A percentile compares a stretch with the other conserved stretches of the same genome.
Conservation (phyloP, 2,888 invertebrate genomes). For the Tolmerus cingulatus region DNA sequence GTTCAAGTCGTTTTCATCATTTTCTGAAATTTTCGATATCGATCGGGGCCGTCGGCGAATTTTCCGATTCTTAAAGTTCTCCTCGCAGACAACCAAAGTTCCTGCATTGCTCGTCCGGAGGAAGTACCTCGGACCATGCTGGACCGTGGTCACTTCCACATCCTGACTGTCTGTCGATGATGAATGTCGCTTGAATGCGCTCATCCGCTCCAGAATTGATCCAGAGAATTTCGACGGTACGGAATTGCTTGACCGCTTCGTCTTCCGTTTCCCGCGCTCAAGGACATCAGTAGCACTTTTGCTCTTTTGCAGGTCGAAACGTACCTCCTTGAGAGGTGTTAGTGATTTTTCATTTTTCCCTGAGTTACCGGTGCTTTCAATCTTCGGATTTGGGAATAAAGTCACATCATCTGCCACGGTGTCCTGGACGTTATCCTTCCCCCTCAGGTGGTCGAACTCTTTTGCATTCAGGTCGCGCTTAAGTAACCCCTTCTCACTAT, state of each 20-base stretch:
- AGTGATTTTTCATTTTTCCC: not conserved
- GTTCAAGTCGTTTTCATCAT: constrained; percentile 5
- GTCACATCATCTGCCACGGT: not conserved
- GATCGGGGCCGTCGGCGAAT: constrained; percentile 55
- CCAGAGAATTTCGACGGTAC: constrained; percentile 52
- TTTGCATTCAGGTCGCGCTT: constrained; percentile 49
- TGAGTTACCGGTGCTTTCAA: not conserved
- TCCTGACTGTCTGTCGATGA: constrained; percentile 59
- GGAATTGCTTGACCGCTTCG: constrained; percentile 57
- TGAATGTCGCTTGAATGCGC: constrained; percentile 58
- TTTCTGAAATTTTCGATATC: constrained; percentile 22
- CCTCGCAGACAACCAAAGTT: constrained; percentile 66
- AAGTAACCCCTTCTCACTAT: constrained; percentile 47
- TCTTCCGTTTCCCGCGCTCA: constrained; percentile 56
- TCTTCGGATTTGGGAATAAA: not conserved
- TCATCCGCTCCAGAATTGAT: constrained; percentile 61
- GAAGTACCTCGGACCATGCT: constrained; percentile 61
- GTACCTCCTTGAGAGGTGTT: constrained; percentile 45
- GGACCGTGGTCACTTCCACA: constrained; percentile 49
- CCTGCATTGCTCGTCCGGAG: constrained; percentile 67
- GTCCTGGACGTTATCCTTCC: not conserved
- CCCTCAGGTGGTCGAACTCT: constrained; percentile 45
- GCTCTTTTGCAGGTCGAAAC: constrained; percentile 49
- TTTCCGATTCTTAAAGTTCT: constrained; percentile 60
- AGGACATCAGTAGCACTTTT: constrained; percentile 47